A percentile compares a stretch with the other conserved stretches of the same genome.
phyloP scores from a whole-genome alignment of 2,888 invertebrate species.

The Amphipyra berbera region DNA sequence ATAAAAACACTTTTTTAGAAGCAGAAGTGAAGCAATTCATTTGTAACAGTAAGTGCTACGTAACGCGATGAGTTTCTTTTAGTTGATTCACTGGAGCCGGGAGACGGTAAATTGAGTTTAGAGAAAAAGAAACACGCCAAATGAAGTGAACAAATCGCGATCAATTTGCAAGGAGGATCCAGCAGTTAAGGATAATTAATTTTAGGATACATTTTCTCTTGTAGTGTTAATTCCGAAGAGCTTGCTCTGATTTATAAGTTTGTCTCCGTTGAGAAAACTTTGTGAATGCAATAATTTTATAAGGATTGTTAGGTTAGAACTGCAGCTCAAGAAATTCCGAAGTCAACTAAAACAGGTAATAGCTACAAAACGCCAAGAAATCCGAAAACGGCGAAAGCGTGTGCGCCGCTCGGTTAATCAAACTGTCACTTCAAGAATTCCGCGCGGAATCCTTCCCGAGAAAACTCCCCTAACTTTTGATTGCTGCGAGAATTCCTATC shows the following conservation, averaged over 20 bases:
- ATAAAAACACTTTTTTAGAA: slow-evolving; percentile 75
- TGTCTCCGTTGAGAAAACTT: slow-evolving; percentile 32
- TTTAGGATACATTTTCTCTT: slow-evolving; percentile 57
- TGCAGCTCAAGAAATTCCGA: slow-evolving; percentile 65
- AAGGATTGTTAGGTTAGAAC: slow-evolving; percentile 51
- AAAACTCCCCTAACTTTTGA: slow-evolving; percentile 88
- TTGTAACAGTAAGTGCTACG: slow-evolving; percentile 78
- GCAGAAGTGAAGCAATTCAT: slow-evolving; percentile 79
- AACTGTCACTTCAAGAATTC: slow-evolving; percentile 90
- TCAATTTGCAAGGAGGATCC: slow-evolving; percentile 74
- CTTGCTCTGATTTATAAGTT: slow-evolving; percentile 50
- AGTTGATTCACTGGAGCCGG: slow-evolving; percentile 74
- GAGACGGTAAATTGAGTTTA: slow-evolving; percentile 77
- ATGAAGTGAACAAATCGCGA: slow-evolving; percentile 78
- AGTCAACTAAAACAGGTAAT: slow-evolving; percentile 79
- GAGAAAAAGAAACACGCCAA: slow-evolving; percentile 75
- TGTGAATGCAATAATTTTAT: slow-evolving; percentile 44
- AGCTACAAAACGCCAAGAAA: slow-evolving; percentile 82
- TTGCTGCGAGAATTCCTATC: slow-evolving; percentile 84
- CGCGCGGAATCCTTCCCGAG: slow-evolving; percentile 86
- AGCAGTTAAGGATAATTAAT: slow-evolving; percentile 68
- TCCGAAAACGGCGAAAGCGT: slow-evolving; percentile 82
- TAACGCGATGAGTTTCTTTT: slow-evolving; percentile 81
- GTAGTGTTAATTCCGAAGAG: slow-evolving; percentile 45
- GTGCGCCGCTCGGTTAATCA: slow-evolving; percentile 89